Base-by-base conservation (phyloP, 2,797 vertebrate species). In the Helarctos malayanus region DNA sequence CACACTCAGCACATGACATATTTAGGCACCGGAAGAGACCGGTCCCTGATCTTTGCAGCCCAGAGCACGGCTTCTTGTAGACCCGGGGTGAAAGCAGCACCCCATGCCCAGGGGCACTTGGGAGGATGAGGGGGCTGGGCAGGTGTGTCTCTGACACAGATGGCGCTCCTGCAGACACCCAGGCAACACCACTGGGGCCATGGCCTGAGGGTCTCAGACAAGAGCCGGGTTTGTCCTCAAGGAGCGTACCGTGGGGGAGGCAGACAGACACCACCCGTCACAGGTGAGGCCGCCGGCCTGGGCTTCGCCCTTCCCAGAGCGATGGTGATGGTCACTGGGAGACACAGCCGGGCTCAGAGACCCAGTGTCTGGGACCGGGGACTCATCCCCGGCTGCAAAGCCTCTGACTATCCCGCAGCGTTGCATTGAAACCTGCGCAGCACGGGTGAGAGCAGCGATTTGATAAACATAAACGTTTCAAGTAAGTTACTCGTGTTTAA, bases 1-100 rank as follows among this genome's bases (percentile, higher is more conserved):
- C 69, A 54, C 32, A 41, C 29, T 54, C 38, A 0, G 69, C 14
- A 15, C 91, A 97, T 97, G 91, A 97, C 97, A 97, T 97, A 96
- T 97, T 97, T 89, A 98, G 89, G 73, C 19, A 15, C 41, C 3
- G 0, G 82, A 52, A 75, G 78, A 97, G 80, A 61, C 13, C 2
- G 57, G 38, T 61, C 94, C 96, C 84, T 2, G 61, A 47, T 94
- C 38, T 85, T 85, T 4, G 23, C 45, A 29, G 21, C 32, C 3
- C 27, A 27, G n/a, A 54, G 57, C 27, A 1, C 21, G 3, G 69
- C 14, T 69, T 63, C 21, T 35, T 45, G 13, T 10, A 68, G 89
- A 56, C 41, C 23, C n/a, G 2, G 27, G 59, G 45, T 78, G 18
- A 23, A 56, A 78, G 57, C 14, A 25, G 87, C 78, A 68, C n/a